phyloP scores from a whole-genome alignment of 2,797 vertebrate genomes.

The Ara ararauna region DNA sequence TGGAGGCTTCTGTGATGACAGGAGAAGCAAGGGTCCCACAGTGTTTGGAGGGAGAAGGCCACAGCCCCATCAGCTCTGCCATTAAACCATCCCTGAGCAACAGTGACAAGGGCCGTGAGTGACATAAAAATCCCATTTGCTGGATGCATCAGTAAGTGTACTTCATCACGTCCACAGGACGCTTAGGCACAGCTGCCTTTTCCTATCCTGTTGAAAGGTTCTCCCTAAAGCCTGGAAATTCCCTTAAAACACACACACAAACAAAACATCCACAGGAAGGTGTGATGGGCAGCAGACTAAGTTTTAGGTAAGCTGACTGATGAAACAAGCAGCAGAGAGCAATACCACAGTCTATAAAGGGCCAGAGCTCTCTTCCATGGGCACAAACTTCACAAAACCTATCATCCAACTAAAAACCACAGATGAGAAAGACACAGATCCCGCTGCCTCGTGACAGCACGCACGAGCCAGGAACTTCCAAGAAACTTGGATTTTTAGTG shows the following conservation, averaged over 20 bases:
- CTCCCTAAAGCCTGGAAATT: not conserved
- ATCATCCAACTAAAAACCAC: not conserved
- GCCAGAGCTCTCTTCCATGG: not conserved
- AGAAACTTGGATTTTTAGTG: not conserved
- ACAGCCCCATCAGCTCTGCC: not conserved
- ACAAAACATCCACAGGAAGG: not conserved
- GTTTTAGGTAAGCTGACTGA: not conserved
- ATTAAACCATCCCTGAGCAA: not conserved
- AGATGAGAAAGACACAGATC: not conserved
- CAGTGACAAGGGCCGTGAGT: not conserved
- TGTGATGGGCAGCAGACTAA: not conserved
- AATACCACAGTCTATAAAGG: not conserved
- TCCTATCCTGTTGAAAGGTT: not conserved
- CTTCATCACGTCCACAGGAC: not conserved
- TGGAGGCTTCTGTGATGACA: not conserved
- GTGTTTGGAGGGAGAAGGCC: accelerated
- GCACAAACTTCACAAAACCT: not conserved
- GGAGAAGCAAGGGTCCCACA: not conserved
- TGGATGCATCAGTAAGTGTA: not conserved
- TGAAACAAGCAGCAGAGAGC: not conserved
- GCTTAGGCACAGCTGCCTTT: not conserved
- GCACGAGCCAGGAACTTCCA: not conserved
- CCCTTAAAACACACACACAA: not conserved
- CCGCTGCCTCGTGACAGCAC: not conserved
- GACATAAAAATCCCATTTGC: constrained; percentile 46